Base-by-base conservation (phyloP, 2,797 vertebrate genomes). In the Setipinna tenuifilis region DNA sequence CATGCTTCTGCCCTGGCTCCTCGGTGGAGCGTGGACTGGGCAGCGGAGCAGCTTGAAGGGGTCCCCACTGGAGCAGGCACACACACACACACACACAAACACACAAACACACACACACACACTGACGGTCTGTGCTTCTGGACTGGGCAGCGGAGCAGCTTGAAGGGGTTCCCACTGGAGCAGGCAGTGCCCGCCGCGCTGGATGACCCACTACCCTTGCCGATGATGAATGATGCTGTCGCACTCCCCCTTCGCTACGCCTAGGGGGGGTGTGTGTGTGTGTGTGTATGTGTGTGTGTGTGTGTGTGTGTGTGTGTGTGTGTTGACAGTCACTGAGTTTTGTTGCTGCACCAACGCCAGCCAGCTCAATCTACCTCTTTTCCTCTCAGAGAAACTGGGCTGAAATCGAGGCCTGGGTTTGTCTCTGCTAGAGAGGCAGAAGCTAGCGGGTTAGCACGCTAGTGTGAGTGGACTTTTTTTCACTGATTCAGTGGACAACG, bases 201-300 rank as follows among this genome's bases (percentile, higher is more conserved):
- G 31, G 31, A 75, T 75, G 68, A 75, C 68, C 68, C 68, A 75
- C 68, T 75, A 75, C 68, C 68, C 68, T 75, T 75, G 68, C 68
- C 17, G 31, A 75, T 75, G 68, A 75, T 75, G 68, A 75, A 75
- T 75, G 68, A 75, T 75, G 68, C 2, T 75, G 68, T 31, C 31
- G 28, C 31, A 28, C 62, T 68, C 31, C 16, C 62, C 68, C 16
- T 17, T 16, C 1, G 68, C 31, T 41, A 28, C 16, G 3, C 68
- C 31, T 19, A 12, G 5, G 65, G 25, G 65, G 11, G 31, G 28
- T 17, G 14, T 71, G 65, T 25, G 23, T 5, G 68, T 35, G 12
- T 48, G 46, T 4, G 46, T 48, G 46, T 48, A 10, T 48, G 46
- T 48, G 46, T 48, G 46, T 10, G 46, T 10, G 4, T 48, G 46